A percentile compares a stretch with the other conserved stretches of the same genome.
phyloP scores from a whole-genome alignment of 2,888 invertebrate genomes.

The Diarsia dahlii region DNA sequence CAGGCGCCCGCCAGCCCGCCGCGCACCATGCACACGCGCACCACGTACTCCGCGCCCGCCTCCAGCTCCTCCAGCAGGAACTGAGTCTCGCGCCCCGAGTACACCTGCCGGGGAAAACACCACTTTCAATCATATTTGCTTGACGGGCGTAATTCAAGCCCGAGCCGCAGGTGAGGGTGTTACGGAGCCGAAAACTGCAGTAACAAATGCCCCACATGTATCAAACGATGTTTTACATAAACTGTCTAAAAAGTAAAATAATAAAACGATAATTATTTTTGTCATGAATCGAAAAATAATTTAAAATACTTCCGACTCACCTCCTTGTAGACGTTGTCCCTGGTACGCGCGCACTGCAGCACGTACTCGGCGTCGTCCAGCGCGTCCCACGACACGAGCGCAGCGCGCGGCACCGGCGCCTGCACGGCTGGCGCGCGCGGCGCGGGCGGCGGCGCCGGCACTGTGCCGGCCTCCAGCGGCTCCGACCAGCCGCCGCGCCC shows the following conservation, averaged over 20 bases:
- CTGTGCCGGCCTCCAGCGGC: conserved; percentile 93
- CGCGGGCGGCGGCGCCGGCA: conserved; percentile 95
- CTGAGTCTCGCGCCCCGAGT: conserved; percentile 92
- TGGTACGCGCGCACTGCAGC: conserved; percentile 91
- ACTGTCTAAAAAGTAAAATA: no score
- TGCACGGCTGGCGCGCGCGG: conserved; percentile 93
- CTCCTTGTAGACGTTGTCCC: conserved; percentile 82
- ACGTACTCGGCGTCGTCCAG: conserved; percentile 94
- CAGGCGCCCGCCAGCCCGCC: conserved; percentile 93
- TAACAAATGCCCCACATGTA: no score
- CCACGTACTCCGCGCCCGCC: conserved; percentile 93
- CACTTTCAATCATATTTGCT: no score
- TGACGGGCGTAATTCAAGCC: no score
- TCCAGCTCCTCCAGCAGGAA: conserved; percentile 93
- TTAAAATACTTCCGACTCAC: conserved; percentile 62
- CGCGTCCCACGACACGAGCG: conserved; percentile 82
- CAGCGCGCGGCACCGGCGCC: conserved; percentile 84
- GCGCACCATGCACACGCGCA: conserved; percentile 95
- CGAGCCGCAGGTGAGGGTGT: no score
- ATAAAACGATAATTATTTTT: no score
- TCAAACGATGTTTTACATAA: no score
- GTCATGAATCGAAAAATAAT: no score
- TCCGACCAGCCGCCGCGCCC: conserved; percentile 95
- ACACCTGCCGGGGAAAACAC: conserved; percentile 88
- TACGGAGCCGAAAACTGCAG: no score